Evolutionary conservation across 2,888 invertebrate species (phyloP).

Genomic region (Odontomyia ornata): DNA sequence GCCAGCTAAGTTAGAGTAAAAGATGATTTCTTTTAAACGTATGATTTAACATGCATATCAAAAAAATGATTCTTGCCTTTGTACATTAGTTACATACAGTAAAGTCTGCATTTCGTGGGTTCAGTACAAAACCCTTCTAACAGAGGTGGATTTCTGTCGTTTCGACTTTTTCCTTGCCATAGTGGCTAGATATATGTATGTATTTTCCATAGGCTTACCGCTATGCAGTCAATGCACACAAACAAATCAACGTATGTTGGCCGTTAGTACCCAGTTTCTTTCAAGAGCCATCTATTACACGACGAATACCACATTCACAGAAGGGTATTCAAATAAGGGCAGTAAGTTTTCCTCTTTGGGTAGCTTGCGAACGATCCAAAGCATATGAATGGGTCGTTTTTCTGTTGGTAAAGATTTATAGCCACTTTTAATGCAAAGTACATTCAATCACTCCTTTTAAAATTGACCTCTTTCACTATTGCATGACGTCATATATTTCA

Average conservation of each 20-base stretch:
- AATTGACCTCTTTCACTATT: neutral
- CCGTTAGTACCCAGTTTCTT: neutral
- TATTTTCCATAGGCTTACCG: neutral
- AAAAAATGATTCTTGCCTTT: too few relatives aligned
- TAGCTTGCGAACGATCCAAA: neutral
- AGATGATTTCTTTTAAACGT: too few relatives aligned
- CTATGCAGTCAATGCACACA: neutral
- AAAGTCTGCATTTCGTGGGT: too few relatives aligned
- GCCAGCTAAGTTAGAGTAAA: too few relatives aligned
- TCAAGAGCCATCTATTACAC: neutral
- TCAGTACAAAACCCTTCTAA: too few relatives aligned
- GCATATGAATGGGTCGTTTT: neutral
- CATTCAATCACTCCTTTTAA: constrained; percentile 18
- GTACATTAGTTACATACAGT: too few relatives aligned
- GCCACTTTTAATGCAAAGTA: constrained; percentile 7
- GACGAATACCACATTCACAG: neutral
- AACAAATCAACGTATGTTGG: neutral
- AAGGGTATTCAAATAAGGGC: neutral
- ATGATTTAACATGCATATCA: too few relatives aligned
- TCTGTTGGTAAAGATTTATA: neutral
- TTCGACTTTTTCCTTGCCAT: too few relatives aligned
- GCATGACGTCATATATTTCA: neutral
- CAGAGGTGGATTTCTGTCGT: too few relatives aligned
- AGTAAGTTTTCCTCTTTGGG: neutral
- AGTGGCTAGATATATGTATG: neutral